Evolutionary conservation across 2,888 invertebrate species (phyloP).

Genomic region (Caenorhabditis japonica): DNA sequence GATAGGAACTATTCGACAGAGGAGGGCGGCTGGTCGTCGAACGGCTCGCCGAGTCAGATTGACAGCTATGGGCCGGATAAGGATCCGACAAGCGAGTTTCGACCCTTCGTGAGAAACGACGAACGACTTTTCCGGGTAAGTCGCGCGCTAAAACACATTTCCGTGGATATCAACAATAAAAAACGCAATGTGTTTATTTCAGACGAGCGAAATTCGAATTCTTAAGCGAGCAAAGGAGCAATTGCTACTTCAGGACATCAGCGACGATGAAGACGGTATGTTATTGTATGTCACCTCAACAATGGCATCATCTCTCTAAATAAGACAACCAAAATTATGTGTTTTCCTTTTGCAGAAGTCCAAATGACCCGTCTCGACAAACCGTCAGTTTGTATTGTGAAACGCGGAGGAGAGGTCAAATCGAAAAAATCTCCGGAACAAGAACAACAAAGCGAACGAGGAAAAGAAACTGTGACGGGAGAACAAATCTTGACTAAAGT

Average conservation of each 20-base stretch:
- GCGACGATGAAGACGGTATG: constrained; percentile 65
- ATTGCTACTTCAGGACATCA: constrained; percentile 56
- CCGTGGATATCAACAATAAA: too few species aligned
- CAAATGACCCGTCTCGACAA: constrained; percentile 66
- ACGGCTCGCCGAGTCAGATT: constrained; percentile 43
- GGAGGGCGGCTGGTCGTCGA: constrained; percentile 43
- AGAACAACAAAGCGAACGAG: constrained; percentile 6
- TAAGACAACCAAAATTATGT: too few species aligned
- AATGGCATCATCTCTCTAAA: too few species aligned
- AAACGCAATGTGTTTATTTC: too few species aligned
- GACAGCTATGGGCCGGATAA: constrained; percentile 42
- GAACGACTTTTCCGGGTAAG: constrained; percentile 27
- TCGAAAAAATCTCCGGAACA: constrained; percentile 10
- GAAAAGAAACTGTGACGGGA: constrained; percentile 6
- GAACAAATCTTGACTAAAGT: neutral
- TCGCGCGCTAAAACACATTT: neutral
- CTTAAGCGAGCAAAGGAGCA: constrained; percentile 58
- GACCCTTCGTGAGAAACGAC: constrained; percentile 31
- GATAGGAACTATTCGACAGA: constrained; percentile 39
- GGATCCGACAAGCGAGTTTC: constrained; percentile 39
- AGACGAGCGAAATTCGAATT: constrained; percentile 56
- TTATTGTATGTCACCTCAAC: too few species aligned
- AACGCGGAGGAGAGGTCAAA: constrained; percentile 41
- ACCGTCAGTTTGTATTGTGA: constrained; percentile 54
- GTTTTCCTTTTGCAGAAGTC: constrained; percentile 46